These are phyloP conservation scores for Oceanodroma leucorhoa DNA, from an alignment of 2,797 vertebrate species.

Conservation along the genomic window DNA sequence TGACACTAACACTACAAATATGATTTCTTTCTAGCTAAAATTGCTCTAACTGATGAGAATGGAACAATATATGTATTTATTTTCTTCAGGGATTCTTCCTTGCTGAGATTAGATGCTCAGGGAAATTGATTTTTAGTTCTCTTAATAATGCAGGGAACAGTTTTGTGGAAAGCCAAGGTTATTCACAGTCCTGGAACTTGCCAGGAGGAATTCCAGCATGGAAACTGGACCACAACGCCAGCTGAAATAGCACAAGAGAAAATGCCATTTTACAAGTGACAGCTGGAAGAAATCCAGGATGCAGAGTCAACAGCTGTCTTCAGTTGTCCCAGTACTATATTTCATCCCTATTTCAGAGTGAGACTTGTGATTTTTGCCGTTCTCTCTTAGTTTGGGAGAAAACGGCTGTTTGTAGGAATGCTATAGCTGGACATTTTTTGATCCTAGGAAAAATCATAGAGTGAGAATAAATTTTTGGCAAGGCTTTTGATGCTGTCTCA, in stretches of 20 bases:
- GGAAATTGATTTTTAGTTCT: neutral
- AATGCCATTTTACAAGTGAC: neutral
- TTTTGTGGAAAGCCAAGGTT: neutral
- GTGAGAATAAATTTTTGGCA: neutral
- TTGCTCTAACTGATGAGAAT: neutral
- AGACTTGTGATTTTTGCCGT: neutral
- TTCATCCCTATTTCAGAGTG: neutral
- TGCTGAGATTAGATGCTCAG: neutral
- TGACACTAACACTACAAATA: neutral
- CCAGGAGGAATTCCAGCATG: neutral
- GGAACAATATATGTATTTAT: neutral
- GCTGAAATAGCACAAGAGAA: neutral
- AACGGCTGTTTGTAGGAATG: neutral
- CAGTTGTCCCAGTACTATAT: neutral
- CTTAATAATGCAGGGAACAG: neutral
- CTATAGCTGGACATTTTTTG: neutral
- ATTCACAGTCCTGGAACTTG: neutral
- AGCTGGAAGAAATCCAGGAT: slow-evolving; percentile 1
- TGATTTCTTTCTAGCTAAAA: neutral
- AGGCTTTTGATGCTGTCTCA: neutral
- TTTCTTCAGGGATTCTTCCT: neutral
- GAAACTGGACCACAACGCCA: neutral
- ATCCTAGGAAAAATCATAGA: neutral
- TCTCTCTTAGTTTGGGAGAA: neutral
- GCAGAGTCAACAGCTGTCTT: slow-evolving; percentile 10